Base-by-base conservation (phyloP, 2,113 vertebrate genomes). In the Cryptoleucopteryx plumbea region DNA sequence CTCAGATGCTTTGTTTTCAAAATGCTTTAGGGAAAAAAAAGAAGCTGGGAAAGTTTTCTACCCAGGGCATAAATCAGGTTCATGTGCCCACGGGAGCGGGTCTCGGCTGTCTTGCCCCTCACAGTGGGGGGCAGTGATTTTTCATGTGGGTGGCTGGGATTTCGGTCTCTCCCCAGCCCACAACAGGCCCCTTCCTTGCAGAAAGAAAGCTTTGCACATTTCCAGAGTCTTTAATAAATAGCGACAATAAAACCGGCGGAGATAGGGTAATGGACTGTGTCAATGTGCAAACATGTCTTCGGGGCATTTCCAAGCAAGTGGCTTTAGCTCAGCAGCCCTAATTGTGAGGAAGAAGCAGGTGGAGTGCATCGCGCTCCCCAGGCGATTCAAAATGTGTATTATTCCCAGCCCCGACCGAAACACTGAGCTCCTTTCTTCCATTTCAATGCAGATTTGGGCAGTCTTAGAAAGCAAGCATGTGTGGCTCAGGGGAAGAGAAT, bases 61-160 rank as follows among this genome's bases (percentile, higher is more conserved):
- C 2, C 10, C 16, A 6, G 36, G 55, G 10, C 2, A 10, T 55
- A 50, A 59, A 77, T 73, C 34, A 1, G 11, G 2, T 1, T 26
- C 26, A 2, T 20, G 38, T 16, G 31, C 59, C 72, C 32, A 1
- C 1, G 1, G 67, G 66, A 67, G 2, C 4, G 11, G 16, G 16
- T 52, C 34, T 58, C 0, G 3, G 5, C 10, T 42, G 10, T 18
- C 36, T 66, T 5, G 0, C 10, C 29, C 29, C 75, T 53, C 0
- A 0, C 19, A 42, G 23, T 0, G 0, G 42, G 19, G 19, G 14
- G 16, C 55, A 20, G 34, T 62, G 40, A 18, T 58, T 66, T 5
- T 17, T 43, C 9, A 4, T 0, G 23, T 1, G 2, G 13, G 10
- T 8, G 17, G 4, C 2, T 31, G 45, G 40, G 36, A 12, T 40